phyloP scores from a whole-genome alignment of 1,140 invertebrate genomes.

The Mizuhopecten yessoensis region DNA sequence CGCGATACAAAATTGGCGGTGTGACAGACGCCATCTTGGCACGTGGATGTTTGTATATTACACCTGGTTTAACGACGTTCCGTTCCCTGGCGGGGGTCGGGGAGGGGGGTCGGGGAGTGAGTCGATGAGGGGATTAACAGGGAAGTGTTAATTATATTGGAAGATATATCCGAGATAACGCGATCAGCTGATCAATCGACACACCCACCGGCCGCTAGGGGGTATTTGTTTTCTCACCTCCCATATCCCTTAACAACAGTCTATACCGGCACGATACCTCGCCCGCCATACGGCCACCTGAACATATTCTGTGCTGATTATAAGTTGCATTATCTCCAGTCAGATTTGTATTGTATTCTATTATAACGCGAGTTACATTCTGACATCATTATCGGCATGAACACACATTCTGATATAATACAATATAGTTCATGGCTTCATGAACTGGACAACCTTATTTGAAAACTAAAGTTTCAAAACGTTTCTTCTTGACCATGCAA shows the following conservation, averaged over 20 bases:
- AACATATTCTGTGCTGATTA: too few relatives aligned
- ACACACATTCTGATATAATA: too few relatives aligned
- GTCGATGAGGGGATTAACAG: conserved; percentile 6
- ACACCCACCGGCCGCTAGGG: neutral
- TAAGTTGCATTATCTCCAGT: too few relatives aligned
- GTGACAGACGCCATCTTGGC: conserved; percentile 15
- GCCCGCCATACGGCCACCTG: neutral
- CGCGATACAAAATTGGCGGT: neutral
- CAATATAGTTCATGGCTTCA: too few relatives aligned
- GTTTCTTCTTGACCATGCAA: too few relatives aligned
- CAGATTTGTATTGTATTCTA: too few relatives aligned
- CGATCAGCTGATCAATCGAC: neutral
- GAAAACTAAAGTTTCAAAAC: too few relatives aligned
- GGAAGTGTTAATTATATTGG: neutral
- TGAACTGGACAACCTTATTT: too few relatives aligned
- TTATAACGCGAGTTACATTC: too few relatives aligned
- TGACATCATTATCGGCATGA: too few relatives aligned
- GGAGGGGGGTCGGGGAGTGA: neutral
- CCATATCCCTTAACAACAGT: neutral
- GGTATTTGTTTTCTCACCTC: conserved; percentile 16
- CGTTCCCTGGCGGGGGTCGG: neutral
- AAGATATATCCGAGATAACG: neutral
- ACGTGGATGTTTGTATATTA: conserved; percentile 4
- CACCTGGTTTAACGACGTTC: neutral
- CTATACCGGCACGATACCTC: neutral